phyloP scores from a whole-genome alignment of 2,888 invertebrate species.

The Netelia virgata region DNA sequence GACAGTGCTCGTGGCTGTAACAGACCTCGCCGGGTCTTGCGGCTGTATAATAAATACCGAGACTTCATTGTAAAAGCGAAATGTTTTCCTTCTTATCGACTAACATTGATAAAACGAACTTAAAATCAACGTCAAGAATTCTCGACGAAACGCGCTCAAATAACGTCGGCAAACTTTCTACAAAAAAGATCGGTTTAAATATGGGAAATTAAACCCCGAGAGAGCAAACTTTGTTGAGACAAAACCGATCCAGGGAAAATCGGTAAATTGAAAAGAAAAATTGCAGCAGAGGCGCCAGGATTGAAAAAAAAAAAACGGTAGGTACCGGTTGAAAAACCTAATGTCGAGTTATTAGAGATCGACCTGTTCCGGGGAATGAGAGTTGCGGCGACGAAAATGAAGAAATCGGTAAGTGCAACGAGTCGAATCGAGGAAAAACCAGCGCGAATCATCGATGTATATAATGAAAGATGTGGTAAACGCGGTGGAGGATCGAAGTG shows the following conservation, averaged over 20 bases:
- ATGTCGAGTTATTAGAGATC: not conserved
- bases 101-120: not conserved
- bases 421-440: not conserved
- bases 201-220: no score
- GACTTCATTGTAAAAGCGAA: not conserved
- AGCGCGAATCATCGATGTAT: no score
- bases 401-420: not conserved
- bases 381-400: not conserved
- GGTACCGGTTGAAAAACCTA: not conserved
- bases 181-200: no score
- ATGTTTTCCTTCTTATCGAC: not conserved
- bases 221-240: no score
- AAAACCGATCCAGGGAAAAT: no score
- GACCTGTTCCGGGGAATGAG: not conserved
- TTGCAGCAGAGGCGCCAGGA: not conserved
- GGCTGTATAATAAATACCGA: conserved; percentile 86
- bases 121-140: not conserved
- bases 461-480: no score
- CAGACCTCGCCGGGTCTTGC: conserved; percentile 95
- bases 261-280: no score
- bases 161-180: no score
- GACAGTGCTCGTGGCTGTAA: conserved; percentile 95
- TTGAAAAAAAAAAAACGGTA: conserved; percentile 15
- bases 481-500: no score
- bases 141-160: no score